Evolutionary conservation across 2,797 vertebrate genomes (phyloP), one percentile per base, ranked within the genome.

Genomic region (Melanogrammus aeglefinus): DNA sequence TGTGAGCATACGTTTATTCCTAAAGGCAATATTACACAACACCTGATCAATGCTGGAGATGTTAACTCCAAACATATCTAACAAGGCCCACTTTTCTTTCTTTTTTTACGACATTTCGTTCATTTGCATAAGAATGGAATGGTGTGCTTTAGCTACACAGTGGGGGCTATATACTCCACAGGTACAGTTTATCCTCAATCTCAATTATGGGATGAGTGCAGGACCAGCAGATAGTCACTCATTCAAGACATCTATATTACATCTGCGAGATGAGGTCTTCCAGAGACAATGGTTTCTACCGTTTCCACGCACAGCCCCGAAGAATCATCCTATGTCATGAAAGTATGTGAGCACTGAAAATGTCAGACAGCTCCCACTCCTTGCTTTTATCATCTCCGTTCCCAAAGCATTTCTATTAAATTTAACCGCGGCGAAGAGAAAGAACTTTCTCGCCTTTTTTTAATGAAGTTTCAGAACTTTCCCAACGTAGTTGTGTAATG

Each of bases 401-500:
- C 88, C 89, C 88, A 83, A 90, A 92, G 92, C 91, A 90, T 91
- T 92, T 92, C 89, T 84, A 92, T 93, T 94, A 91, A 90, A 93
- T 93, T 93, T 91, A 90, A 91, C 63, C 63, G 24, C 24, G 24
- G 8, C 63, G 86, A 88, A 91, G 86, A 85, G 84, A 81, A 92
- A 94, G 91, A 90, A 89, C 90, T 93, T 93, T 94, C 91, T 94
- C 91, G 92, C 94, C 94, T 92, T 89, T 88, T 90, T 93, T 94
- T 94, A 94, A 95, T 94, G 91, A 94, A 92, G 93, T 94, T 94
- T 94, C 92, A 91, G 92, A 95, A 94, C 90, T 94, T 92, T 27
- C 63, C 63, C 8, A 12, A 69, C 90, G 90, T 87, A 88, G 90
- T 92, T 92, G 88, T 85, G 82, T 88, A 89, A 87, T 86, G 88